Base-by-base conservation (phyloP, 2,888 invertebrate genomes). In the Lottia gigantea region DNA sequence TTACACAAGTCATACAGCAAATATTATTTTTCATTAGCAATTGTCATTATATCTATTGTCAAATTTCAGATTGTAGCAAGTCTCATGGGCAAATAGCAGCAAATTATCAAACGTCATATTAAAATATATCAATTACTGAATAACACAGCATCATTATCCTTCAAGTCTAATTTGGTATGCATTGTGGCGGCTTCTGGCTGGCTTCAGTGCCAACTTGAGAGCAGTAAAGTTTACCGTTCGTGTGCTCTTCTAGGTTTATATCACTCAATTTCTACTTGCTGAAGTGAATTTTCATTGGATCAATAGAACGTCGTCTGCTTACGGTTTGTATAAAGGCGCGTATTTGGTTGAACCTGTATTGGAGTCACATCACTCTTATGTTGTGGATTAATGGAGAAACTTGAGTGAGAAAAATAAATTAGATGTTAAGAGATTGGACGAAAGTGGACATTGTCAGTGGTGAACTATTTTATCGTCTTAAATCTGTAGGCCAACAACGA, bases 281-380 rank as follows among this genome's bases (percentile, higher is more conserved):
- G 19, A 55, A 55, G 55, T 55, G 55, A 23, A 55, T 55, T 55
- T 55, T 55, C 55, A 55, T 55, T 55, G 55, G 55, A 55, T 55
- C 55, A 23, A 55, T 55, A 19, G 55, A 55, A 23, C 23, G 23
- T n/a, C n/a, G 55, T 55, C 55, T 55, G 55, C 55, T 55, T n/a
- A 14, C 40, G 40, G 40, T 40, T 40, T 55, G 55, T 55, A 55
- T 55, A 55, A 55, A 55, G 55, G 19, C 55, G 23, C 55, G 55
- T 23, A 40, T 40, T 40, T 40, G 6, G 40, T 40, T 40, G 40
- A 40, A 40, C 8, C 7, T 40, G 40, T 40, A 40, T 40, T 40
- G 40, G 40, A 40, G 40, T 40, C 40, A 40, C 8, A 40, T 40
- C 40, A 40, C 40, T 40, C 40, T 40, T 11, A 40, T 40, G 40